These are phyloP conservation scores for Teleogryllus occipitalis DNA, from an alignment of 1,140 invertebrate genomes.

Conservation along the genomic window DNA sequence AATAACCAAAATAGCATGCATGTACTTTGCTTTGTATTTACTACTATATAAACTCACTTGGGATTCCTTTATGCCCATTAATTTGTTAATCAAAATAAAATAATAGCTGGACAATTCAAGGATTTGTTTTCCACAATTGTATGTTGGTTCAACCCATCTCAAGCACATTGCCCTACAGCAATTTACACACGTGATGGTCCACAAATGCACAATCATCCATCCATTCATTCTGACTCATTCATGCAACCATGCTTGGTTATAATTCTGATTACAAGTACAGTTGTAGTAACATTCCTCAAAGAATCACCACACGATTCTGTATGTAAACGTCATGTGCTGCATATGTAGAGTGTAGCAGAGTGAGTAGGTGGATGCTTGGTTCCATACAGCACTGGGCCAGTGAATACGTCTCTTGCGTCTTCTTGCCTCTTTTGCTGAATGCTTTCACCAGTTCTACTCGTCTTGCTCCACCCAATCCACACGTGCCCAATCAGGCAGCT, in stretches of 20 bases:
- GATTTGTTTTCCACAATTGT: no score
- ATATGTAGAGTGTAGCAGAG: constrained; percentile 7
- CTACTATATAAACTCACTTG: not conserved
- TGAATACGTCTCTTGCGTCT: constrained; percentile 9
- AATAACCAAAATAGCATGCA: not conserved
- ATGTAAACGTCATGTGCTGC: not conserved
- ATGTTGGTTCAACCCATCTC: constrained; percentile 6
- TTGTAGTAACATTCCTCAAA: not conserved
- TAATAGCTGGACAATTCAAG: not conserved
- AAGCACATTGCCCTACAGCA: not conserved
- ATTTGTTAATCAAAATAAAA: not conserved
- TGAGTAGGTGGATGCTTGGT: not conserved
- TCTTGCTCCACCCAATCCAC: constrained; percentile 66
- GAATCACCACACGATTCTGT: constrained; percentile 7
- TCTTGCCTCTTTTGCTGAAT: constrained; percentile 2
- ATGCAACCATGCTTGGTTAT: not conserved
- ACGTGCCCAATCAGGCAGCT: constrained; percentile 77
- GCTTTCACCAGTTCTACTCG: constrained; percentile 22
- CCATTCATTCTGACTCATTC: not conserved
- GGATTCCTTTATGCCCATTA: not conserved
- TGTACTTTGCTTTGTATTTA: not conserved
- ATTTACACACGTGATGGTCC: not conserved
- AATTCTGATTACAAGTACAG: not conserved
- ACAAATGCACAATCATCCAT: not conserved
- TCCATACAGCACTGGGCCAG: not conserved